These are phyloP conservation scores for Neodontobutis hainanensis DNA, from an alignment of 2,113 vertebrate genomes.

Conservation along the genomic window DNA sequence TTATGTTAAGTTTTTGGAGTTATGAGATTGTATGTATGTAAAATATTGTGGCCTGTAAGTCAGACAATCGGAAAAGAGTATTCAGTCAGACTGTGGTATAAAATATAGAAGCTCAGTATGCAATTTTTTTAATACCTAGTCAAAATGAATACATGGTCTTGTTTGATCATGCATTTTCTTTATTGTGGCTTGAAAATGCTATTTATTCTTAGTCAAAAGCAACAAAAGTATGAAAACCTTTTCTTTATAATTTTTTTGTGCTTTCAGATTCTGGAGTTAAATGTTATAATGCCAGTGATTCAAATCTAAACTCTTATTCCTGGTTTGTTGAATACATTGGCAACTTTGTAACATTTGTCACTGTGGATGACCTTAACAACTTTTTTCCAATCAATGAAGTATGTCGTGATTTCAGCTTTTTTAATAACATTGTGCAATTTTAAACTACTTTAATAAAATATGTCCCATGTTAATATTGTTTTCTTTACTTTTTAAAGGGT, in stretches of 20 bases:
- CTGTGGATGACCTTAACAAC: conserved; percentile 47
- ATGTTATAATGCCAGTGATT: conserved; percentile 58
- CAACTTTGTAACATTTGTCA: conserved; percentile 61
- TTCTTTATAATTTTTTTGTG: not conserved
- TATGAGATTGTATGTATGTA: too few species aligned
- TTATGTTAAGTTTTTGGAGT: too few species aligned
- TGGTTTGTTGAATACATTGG: conserved; percentile 64
- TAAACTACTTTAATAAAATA: not conserved
- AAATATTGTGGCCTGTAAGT: too few species aligned
- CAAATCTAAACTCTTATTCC: conserved; percentile 59
- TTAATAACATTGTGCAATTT: not conserved
- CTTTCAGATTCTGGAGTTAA: conserved; percentile 43
- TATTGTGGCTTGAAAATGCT: too few species aligned
- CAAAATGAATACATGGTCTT: too few species aligned
- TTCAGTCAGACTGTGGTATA: too few species aligned
- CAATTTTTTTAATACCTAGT: too few species aligned
- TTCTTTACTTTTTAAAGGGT: conserved; percentile 41
- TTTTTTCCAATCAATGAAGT: conserved; percentile 50
- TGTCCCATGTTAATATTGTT: not conserved
- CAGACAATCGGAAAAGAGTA: too few species aligned
- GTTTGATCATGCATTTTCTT: too few species aligned
- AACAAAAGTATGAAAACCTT: too few species aligned
- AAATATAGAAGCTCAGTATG: too few species aligned
- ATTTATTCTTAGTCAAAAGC: too few species aligned
- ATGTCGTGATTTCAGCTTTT: conserved; percentile 1